Percentiles rank a stretch among this genome's conserved stretches.
These are phyloP conservation scores for Echiichthys vipera DNA, from an alignment of 2,797 vertebrate genomes.

Conservation along the genomic window DNA sequence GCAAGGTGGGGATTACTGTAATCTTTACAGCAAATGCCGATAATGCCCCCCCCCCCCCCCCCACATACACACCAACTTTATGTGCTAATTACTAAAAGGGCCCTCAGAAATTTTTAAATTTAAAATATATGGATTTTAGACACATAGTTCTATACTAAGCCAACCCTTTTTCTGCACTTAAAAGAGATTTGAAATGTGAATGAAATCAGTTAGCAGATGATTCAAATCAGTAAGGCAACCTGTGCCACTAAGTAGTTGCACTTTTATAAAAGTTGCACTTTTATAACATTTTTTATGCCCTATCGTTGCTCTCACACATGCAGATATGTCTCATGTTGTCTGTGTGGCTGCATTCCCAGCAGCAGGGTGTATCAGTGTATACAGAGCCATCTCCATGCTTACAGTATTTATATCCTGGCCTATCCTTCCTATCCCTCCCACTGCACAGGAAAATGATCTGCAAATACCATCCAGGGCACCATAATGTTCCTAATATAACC, in stretches of 20 bases:
- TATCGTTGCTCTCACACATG: background rate
- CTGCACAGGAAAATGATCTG: conserved; percentile 77
- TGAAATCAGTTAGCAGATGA: background rate
- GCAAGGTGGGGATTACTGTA: too few relatives aligned
- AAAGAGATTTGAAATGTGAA: background rate
- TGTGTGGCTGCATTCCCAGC: conserved; percentile 15
- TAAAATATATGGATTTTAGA: too few relatives aligned
- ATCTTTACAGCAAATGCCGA: too few relatives aligned
- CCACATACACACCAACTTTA: too few relatives aligned
- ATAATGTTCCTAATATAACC: conserved; percentile 85
- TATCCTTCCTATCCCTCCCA: conserved; percentile 47
- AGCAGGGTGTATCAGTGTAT: conserved; percentile 26
- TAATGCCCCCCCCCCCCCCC: too few relatives aligned
- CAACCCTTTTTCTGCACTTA: too few relatives aligned
- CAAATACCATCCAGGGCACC: conserved; percentile 80
- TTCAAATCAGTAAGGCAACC: background rate
- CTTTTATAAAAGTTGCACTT: background rate
- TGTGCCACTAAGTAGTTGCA: background rate
- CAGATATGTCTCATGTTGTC: conserved; percentile 12
- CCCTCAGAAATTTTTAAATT: too few relatives aligned
- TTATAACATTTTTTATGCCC: background rate
- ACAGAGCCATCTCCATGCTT: conserved; percentile 47
- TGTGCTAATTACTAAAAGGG: too few relatives aligned
- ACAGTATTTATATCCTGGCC: conserved; percentile 78
- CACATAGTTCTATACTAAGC: too few relatives aligned